Percentiles rank a stretch among this genome's conserved stretches.
phyloP scores from a whole-genome alignment of 2,888 invertebrate species.

The Sinhomidia bicolor region DNA sequence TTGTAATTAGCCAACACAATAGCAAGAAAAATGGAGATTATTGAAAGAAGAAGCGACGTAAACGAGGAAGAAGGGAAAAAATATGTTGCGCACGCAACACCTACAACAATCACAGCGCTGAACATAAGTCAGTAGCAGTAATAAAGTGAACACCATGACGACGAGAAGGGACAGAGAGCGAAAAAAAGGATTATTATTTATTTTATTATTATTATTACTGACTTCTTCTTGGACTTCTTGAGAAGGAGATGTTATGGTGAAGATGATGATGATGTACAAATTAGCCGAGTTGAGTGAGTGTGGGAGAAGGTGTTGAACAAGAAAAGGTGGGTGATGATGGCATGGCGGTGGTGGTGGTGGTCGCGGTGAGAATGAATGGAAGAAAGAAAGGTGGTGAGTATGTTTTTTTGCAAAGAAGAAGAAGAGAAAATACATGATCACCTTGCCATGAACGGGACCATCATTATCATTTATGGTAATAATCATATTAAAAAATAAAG shows the following conservation, averaged over 20 bases:
- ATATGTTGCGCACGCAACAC: constrained; percentile 25
- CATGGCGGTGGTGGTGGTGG: not conserved
- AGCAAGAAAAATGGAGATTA: not conserved
- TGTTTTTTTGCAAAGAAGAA: not conserved
- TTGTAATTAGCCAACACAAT: constrained; percentile 62
- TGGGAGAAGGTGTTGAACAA: constrained; percentile 2
- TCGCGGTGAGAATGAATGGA: not conserved
- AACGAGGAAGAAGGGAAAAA: not conserved
- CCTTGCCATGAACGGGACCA: constrained; percentile 26
- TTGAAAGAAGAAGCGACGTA: not conserved
- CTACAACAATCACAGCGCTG: not conserved
- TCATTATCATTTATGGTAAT: constrained; percentile 18
- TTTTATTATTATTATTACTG: not conserved
- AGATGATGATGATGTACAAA: not conserved
- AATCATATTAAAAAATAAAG: not conserved
- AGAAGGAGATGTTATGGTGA: not conserved
- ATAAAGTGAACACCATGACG: not conserved
- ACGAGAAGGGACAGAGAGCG: not conserved
- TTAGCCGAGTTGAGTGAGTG: not conserved
- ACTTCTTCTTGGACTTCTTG: not conserved
- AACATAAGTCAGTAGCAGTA: too few relatives aligned
- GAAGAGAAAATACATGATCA: constrained; percentile 13
- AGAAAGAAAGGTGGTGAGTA: not conserved
- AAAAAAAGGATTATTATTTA: not conserved
- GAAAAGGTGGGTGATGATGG: not conserved